A percentile compares a stretch with the other conserved stretches of the same genome.
phyloP scores from a whole-genome alignment of 2,113 vertebrate species.

The Perca flavescens region DNA sequence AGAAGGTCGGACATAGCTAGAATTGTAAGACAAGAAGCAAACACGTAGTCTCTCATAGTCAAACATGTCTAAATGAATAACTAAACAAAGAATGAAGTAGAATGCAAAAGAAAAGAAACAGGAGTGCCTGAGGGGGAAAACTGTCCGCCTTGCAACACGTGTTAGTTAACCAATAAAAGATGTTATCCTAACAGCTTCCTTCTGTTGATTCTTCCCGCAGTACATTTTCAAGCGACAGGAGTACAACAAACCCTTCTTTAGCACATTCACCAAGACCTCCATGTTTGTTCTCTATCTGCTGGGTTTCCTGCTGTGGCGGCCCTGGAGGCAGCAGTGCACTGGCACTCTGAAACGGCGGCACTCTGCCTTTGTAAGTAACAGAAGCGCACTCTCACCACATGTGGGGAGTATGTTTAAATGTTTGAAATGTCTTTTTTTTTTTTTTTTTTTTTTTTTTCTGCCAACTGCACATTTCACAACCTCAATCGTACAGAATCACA shows the following conservation, averaged over 20 bases:
- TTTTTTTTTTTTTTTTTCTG: background rate
- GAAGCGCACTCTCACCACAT: background rate
- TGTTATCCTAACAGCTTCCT: background rate
- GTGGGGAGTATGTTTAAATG: slow-evolving; percentile 3
- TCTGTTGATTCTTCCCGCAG: slow-evolving; percentile 77
- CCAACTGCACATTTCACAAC: background rate
- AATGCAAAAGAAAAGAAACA: background rate
- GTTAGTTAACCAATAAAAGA: background rate
- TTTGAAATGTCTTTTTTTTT: background rate
- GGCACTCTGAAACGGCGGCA: slow-evolving; percentile 87
- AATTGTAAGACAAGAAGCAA: background rate
- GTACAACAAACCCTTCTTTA: slow-evolving; percentile 98
- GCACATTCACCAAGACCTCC: slow-evolving; percentile 97
- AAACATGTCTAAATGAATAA: background rate
- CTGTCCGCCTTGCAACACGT: background rate
- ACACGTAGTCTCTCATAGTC: background rate
- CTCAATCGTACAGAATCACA: background rate
- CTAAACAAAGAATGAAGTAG: background rate
- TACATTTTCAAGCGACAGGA: slow-evolving; percentile 93
- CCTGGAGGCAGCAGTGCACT: slow-evolving; percentile 95
- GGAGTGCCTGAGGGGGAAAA: background rate
- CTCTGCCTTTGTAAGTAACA: slow-evolving; percentile 89
- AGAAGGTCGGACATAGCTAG: too few species aligned
- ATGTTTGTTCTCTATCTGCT: slow-evolving; percentile 97
- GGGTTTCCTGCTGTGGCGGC: slow-evolving; percentile 97